phyloP scores from a whole-genome alignment of 2,888 invertebrate species.

The Thera obeliscata region DNA sequence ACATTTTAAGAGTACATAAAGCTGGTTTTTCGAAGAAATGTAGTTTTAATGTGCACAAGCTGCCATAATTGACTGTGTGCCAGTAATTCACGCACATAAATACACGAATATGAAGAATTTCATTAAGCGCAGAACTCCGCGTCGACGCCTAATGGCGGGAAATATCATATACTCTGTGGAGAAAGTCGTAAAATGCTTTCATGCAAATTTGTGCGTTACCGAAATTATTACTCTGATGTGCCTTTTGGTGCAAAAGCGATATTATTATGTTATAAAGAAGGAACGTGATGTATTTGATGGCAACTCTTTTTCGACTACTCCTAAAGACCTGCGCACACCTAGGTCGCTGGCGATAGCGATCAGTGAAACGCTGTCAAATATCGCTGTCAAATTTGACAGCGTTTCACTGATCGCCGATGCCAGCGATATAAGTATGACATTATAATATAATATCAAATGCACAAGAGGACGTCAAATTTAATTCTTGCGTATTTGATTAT shows the following conservation, averaged over 20 bases:
- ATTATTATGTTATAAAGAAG: slow-evolving; percentile 18
- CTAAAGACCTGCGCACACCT: too few species aligned
- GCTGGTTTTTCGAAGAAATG: too few species aligned
- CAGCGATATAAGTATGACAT: too few species aligned
- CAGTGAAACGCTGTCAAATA: too few species aligned
- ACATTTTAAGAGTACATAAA: too few species aligned
- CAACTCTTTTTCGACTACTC: background rate
- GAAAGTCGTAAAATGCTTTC: slow-evolving; percentile 15
- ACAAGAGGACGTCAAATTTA: too few species aligned
- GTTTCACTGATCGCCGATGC: too few species aligned
- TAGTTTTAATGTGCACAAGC: slow-evolving; percentile 1
- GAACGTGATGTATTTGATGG: slow-evolving; percentile 12
- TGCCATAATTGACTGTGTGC: background rate
- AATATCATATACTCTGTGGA: slow-evolving; percentile 17
- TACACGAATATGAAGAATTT: slow-evolving; percentile 41
- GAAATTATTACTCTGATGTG: slow-evolving; percentile 37
- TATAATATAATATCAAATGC: too few species aligned
- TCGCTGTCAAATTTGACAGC: too few species aligned
- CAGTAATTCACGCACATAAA: slow-evolving; percentile 28
- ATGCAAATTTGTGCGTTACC: slow-evolving; percentile 39
- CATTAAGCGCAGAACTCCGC: slow-evolving; percentile 37
- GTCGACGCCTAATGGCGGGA: slow-evolving; percentile 34
- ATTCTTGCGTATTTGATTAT: too few species aligned
- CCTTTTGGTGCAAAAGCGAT: slow-evolving; percentile 22
- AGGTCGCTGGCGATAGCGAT: too few species aligned